phyloP scores from a whole-genome alignment of 2,797 vertebrate genomes.

The Chloroceryle amazona region DNA sequence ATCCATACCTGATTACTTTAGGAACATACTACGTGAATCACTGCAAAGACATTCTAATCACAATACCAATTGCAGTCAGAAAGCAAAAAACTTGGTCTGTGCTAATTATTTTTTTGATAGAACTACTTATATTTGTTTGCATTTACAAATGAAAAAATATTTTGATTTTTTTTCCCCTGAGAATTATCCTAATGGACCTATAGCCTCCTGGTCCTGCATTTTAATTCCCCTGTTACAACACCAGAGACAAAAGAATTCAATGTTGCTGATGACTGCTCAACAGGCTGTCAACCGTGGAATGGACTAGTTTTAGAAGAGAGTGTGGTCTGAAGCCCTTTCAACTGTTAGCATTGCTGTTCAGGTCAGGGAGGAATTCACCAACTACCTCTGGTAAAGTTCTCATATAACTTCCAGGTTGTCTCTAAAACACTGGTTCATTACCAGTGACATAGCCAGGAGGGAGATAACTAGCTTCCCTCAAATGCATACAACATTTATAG shows the following conservation, averaged over 20 bases:
- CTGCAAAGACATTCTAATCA: neutral
- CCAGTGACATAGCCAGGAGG: neutral
- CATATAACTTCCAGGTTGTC: neutral
- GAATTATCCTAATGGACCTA: neutral
- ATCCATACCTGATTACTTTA: neutral
- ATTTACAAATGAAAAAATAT: neutral
- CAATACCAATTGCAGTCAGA: fast-evolving
- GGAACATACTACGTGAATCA: neutral
- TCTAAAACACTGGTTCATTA: neutral
- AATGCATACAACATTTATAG: neutral
- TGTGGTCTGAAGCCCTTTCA: neutral
- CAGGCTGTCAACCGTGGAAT: neutral
- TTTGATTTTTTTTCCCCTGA: neutral
- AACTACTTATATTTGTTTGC: neutral
- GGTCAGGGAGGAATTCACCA: neutral
- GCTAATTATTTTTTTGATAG: neutral
- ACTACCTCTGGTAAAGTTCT: neutral
- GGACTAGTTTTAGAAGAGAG: neutral
- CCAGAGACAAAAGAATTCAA: neutral
- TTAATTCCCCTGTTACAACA: neutral
- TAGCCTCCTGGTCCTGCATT: neutral
- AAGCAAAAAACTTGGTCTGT: neutral
- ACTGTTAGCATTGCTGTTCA: neutral
- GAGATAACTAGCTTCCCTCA: neutral
- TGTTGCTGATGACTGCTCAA: neutral